Evolutionary conservation across 1,140 invertebrate genomes (phyloP).

Genomic region (Phenacoccus solenopsis): DNA sequence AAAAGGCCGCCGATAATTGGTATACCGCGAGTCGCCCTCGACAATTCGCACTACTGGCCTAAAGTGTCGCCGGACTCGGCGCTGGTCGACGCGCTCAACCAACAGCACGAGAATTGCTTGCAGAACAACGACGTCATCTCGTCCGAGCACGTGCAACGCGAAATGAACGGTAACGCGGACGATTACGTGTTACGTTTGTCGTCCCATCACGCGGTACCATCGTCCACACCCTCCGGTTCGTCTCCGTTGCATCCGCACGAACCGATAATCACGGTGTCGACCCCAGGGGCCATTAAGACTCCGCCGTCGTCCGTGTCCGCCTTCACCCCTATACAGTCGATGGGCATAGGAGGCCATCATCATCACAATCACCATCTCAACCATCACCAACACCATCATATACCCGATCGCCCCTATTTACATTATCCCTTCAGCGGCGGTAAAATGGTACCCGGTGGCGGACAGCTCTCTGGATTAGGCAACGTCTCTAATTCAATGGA

Average conservation of each 20-base stretch:
- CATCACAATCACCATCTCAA: conserved; percentile 38
- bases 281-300: conserved; percentile 32
- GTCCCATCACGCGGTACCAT: background rate
- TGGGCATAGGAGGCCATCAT: conserved; percentile 57
- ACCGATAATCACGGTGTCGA: conserved; percentile 34
- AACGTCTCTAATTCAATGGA: conserved; percentile 29
- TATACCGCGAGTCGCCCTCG: conserved; percentile 29
- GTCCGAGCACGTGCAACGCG: conserved; percentile 27
- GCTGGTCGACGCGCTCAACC: conserved; percentile 34
- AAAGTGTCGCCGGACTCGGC: conserved; percentile 40
- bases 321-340: conserved; percentile 77
- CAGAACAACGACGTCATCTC: conserved; percentile 29
- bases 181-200: background rate
- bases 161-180: conserved; percentile 24
- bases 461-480: conserved; percentile 34
- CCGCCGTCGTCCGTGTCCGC: conserved; percentile 54
- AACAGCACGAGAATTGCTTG: conserved; percentile 28
- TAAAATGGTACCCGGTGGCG: conserved; percentile 22
- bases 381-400: conserved; percentile 48
- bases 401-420: conserved; percentile 70
- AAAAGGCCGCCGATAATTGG: conserved; percentile 67
- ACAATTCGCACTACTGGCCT: conserved; percentile 35
- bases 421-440: conserved; percentile 45
- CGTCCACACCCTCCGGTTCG: conserved; percentile 30
- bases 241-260: conserved; percentile 35